Evolutionary conservation across 1,140 invertebrate species (phyloP).

Genomic region (Drosophila suzukii): DNA sequence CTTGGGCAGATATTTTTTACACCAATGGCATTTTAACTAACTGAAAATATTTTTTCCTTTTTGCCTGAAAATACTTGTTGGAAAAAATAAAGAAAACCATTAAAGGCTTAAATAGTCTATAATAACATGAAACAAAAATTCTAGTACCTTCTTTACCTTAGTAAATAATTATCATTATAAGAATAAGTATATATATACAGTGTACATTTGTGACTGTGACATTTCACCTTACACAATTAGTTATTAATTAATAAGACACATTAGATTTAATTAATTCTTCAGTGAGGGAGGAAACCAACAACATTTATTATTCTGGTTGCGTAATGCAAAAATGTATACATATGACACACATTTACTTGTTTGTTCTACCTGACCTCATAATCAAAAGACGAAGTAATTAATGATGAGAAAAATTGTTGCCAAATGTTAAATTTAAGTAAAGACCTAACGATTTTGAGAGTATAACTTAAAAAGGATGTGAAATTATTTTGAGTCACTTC

Average conservation of each 20-base stretch:
- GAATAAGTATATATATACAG: constrained; percentile 1
- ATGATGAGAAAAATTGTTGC: too few species aligned
- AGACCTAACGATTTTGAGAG: too few species aligned
- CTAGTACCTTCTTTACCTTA: neutral
- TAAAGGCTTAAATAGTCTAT: too few species aligned
- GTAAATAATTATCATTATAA: constrained; percentile 29
- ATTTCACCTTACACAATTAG: constrained; percentile 30
- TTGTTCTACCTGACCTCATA: too few species aligned
- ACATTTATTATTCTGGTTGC: constrained; percentile 34
- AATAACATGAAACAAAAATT: neutral
- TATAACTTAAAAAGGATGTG: too few species aligned
- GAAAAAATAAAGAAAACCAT: too few species aligned
- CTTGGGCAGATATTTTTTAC: neutral
- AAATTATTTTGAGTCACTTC: neutral
- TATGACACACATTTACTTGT: neutral
- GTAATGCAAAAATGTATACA: neutral
- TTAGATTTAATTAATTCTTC: constrained; percentile 54
- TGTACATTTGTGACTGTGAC: neutral
- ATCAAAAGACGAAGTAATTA: too few species aligned
- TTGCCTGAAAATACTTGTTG: too few species aligned
- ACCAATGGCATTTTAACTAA: too few species aligned
- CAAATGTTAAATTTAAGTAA: too few species aligned
- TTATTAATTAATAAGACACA: constrained; percentile 68
- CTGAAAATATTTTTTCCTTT: neutral
- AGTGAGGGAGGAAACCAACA: neutral